These are phyloP conservation scores for Argya squamiceps DNA, from an alignment of 2,797 vertebrate genomes.

Conservation along the genomic window DNA sequence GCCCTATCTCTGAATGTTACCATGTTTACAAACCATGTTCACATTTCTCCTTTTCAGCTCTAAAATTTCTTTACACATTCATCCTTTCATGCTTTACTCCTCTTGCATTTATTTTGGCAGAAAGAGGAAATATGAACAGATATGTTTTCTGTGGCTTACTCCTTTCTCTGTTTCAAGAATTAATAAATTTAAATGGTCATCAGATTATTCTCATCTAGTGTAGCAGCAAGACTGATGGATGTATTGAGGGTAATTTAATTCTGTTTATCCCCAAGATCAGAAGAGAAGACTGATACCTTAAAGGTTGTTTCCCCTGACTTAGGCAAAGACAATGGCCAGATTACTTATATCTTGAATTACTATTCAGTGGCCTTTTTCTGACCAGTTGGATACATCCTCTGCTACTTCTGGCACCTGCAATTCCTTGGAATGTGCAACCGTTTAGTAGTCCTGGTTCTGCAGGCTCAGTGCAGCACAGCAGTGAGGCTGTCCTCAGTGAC, in stretches of 20 bases:
- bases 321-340: not conserved
- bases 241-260: not conserved
- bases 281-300: not conserved
- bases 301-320: accelerated
- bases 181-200: not conserved
- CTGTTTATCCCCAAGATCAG: not conserved
- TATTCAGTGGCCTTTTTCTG: not conserved
- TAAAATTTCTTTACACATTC: not conserved
- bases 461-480: not conserved
- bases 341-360: not conserved
- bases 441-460: not conserved
- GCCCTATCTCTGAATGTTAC: not conserved
- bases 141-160: not conserved
- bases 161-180: not conserved
- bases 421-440: not conserved
- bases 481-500: not conserved
- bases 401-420: not conserved
- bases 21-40: accelerated
- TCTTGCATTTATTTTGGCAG: not conserved
- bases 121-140: not conserved
- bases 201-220: not conserved
- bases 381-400: not conserved
- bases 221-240: not conserved
- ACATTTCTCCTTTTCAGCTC: not conserved
- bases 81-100: not conserved